Base-by-base conservation (phyloP, 2,888 invertebrate species). In the Sthenelais limicola region DNA sequence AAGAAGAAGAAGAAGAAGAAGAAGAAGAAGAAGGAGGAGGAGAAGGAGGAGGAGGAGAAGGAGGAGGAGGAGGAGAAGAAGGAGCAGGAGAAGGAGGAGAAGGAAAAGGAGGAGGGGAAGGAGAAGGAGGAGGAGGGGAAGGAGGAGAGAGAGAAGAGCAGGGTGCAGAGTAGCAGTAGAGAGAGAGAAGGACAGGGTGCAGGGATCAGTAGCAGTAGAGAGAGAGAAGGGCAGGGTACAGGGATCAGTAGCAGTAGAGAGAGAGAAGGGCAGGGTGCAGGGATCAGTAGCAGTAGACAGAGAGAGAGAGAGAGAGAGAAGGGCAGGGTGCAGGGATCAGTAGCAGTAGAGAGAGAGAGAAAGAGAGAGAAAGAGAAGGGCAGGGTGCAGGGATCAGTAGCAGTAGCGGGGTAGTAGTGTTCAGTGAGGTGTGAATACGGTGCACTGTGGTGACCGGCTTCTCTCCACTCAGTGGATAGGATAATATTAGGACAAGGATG, bases 401-500 rank as follows among this genome's bases (percentile, higher is more conserved):
- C 9, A 43, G 43, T 43, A 43, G 18, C 9, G 12, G 12, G 43
- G 18, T 12, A 43, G 18, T 12, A 18, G 18, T 35, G 21, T 26
- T 9, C 62, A 43, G 38, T 38, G 24, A 62, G 62, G 38, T 43
- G 62, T 33, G 38, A 62, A 5, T n/a, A n/a, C 62, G 38, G 38
- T 26, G 62, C 62, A 62, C 62, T 24, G 38, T 43, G 35, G 38
- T 38, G 62, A 62, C 62, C 62, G 62, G 38, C 38, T 62, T 62
- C 28, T 38, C 33, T 43, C 38, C 58, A 9, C 38, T 62, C 21
- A 43, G 43, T 38, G 38, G 62, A 35, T 38, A 38, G 24, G 62
- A 62, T 62, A 62, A 62, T 62, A 62, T 62, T 62, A 62, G 62
- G 62, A 62, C 35, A 62, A 43, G 38, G 62, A 43, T 35, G 62